Evolutionary conservation across 1,140 invertebrate species (phyloP), one percentile per base, ranked within the genome.

Genomic region (Paracyclopina nana): DNA sequence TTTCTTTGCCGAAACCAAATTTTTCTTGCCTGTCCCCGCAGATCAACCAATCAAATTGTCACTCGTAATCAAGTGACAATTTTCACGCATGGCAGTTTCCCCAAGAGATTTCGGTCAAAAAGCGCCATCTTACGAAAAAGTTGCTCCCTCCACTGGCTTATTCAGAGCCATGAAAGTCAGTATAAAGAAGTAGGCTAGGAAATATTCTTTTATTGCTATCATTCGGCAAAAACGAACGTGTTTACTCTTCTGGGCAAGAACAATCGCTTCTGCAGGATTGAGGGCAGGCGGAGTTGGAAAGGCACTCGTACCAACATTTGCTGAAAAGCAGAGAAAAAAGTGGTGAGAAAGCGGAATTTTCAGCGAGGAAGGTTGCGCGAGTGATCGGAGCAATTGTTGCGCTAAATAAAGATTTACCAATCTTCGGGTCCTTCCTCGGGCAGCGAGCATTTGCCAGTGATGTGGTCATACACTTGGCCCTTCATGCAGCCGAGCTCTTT

Each of bases 391-490:
- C 14, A 14, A 31, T 14, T 9, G 9, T 31, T 31, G 9, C 29
- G 9, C 14, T 31, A 9, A 31, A 31, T 9, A 31, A 9, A 9
- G 20, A 38, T 16, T 38, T 20, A 38, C 34, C 34, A 38, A 38
- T 38, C 34, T 72, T 80, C 82, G 52, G 76, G 71, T 44, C 87
- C 83, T 60, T 86, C 84, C 62, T 87, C 81, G 25, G 83, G 81
- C 3, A 77, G 73, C 58, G 85, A 82, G 61, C 84, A 88, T 59
- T 74, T 76, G 61, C 82, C 78, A 5, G 71, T 71, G 46, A 76
- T 74, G 53, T 84, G 80, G 60, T 85, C 86, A 70, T 84, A 87
- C 11, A 85, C 84, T 56, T 82, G 79, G 29, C 83, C 83, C 20
- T 77, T 71, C 59, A 76, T 74, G 65, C 84, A 88, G 18, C 81